Evolutionary conservation across 2,888 invertebrate species (phyloP), one percentile per base, ranked within the genome.

Genomic region (Podabrus alpinus): DNA sequence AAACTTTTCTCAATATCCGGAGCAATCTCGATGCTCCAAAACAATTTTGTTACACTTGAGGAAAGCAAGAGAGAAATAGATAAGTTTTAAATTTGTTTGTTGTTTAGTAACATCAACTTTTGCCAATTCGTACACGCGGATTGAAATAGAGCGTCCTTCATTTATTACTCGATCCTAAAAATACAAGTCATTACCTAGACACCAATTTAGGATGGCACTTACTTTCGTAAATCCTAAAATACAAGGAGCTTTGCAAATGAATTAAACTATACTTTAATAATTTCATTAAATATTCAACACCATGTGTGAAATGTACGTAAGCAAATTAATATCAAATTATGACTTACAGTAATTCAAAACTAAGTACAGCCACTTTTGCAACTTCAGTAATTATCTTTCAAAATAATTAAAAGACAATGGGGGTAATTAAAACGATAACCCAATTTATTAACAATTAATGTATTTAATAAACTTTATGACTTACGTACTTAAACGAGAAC

Each of bases 1-100:
- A 15, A 71, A 71, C 60, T 71, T 69, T 71, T 71, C 66, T 45
- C 70, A 71, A 71, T 71, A 71, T 71, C 61, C 29, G 70, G 62
- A 71, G 64, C 70, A 45, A 71, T 66, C 59, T 15, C 59, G 59
- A 64, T 45, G 19, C 45, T 21, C 15, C 62, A 29, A 71, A 71
- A 71, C 66, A 71, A 71, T 64, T 71, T 66, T 66, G 62, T 29
- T 29, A 59, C 45, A 64, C 69, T 60, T 69, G 21, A 60, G 24
- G 10, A 69, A 69, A 61, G 60, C 21, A 69, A 69, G 60, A 69
- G 69, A 69, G 21, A 69, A 24, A 69, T 69, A 19, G 69, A 21
- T 24, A 69, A 68, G 19, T 69, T 69, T 67, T 69, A 69, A 62
- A 24, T 60, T 69, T 29, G 69, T 71, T 64, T 25, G 62, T 61